These are phyloP conservation scores for Argyrosomus japonicus DNA, from an alignment of 2,113 vertebrate genomes.

Conservation along the genomic window DNA sequence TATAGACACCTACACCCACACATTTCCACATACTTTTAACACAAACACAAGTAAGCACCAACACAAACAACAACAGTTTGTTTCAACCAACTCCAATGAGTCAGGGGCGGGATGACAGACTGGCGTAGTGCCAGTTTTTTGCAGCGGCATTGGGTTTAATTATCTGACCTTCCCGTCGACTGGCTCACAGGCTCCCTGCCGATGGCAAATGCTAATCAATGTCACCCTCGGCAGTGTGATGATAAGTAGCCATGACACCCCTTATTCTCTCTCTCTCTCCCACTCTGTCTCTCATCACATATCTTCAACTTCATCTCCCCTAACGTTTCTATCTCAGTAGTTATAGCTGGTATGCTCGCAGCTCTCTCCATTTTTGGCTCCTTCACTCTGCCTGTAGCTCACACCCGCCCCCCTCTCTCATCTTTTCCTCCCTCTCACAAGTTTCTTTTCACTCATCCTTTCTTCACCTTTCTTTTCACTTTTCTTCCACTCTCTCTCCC, in stretches of 20 bases:
- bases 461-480: slow-evolving; percentile 15
- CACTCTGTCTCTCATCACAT: slow-evolving; percentile 47
- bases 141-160: slow-evolving; percentile 76
- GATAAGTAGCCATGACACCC: slow-evolving; percentile 71
- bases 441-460: neutral
- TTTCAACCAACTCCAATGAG: slow-evolving; percentile 13
- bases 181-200: slow-evolving; percentile 57
- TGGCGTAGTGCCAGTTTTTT: slow-evolving; percentile 63
- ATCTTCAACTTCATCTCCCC: slow-evolving; percentile 43
- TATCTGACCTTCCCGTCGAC: slow-evolving; percentile 71
- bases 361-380: slow-evolving; percentile 8
- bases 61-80: slow-evolving; percentile 13
- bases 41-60: neutral
- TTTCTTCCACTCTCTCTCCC: neutral
- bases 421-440: neutral
- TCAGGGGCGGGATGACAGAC: neutral
- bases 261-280: slow-evolving; percentile 33
- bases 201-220: slow-evolving; percentile 75
- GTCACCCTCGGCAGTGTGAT: slow-evolving; percentile 68
- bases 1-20: slow-evolving; percentile 33
- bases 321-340: slow-evolving; percentile 37
- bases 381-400: slow-evolving; percentile 1
- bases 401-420: neutral
- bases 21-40: slow-evolving; percentile 9
- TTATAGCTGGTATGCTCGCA: slow-evolving; percentile 14